Base-by-base conservation (phyloP, 2,888 invertebrate genomes). In the Polyommatus iphigenia region DNA sequence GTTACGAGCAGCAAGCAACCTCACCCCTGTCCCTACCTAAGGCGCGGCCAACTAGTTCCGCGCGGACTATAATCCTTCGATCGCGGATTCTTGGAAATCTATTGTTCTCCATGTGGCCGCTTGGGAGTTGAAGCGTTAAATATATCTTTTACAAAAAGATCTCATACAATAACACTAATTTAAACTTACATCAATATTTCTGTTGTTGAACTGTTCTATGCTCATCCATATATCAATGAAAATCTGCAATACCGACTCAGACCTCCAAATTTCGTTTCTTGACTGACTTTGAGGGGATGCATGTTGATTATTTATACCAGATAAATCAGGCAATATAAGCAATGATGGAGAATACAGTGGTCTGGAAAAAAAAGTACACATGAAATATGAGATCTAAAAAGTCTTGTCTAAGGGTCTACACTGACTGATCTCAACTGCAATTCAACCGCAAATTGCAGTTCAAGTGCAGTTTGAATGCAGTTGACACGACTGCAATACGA, bases 181-280 rank as follows among this genome's bases (percentile, higher is more conserved):
- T 32, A 24, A 41, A 83, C 86, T 85, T 85, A 92, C 93, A 84
- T 92, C 90, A 79, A 89, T 85, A 85, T 88, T 90, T 78, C 88
- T 87, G 2, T 86, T 88, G 84, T 91, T 94, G 77, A 88, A 87
- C 71, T 89, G 90, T 76, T 93, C 93, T 13, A 92, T 90, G 87
- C 95, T 96, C 86, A 98, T 91, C 98, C 98, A 98, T 84, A 97
- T 95, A 86, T 98, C 98, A 76, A 97, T 95, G 82, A 98, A 97
- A 72, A 98, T 96, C 87, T 97, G 97, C 67, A 98, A 90, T 8
- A 98, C 95, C 0, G 97, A 96, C 90, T 98, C 98, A 50, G 97
- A 97, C 78, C 98, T 95, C 98, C 98, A 98, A 15, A 97, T 96
- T 88, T 97, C 97, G 79, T 96, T 95, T 41, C 96, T 90, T 0